These are phyloP conservation scores for Spinus pinus DNA, from an alignment of 2,797 vertebrate genomes.

Conservation along the genomic window DNA sequence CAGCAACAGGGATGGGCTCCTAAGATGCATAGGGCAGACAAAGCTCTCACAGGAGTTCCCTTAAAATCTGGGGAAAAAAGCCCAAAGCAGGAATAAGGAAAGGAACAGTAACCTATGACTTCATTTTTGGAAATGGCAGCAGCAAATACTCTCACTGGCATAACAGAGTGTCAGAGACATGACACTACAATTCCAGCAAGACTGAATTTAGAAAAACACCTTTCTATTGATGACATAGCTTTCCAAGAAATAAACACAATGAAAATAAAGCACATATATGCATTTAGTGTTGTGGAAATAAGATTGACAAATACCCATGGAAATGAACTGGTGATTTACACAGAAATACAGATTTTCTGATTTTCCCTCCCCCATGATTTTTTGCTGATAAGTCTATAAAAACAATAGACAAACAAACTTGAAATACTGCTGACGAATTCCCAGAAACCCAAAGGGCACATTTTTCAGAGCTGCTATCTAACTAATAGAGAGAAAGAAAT, in stretches of 20 bases:
- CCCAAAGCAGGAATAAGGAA: background rate
- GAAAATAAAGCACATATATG: background rate
- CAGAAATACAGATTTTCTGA: background rate
- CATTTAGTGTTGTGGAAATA: background rate
- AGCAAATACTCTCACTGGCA: background rate
- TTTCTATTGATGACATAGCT: background rate
- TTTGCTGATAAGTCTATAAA: constrained; percentile 19
- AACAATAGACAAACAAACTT: background rate
- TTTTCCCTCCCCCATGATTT: background rate
- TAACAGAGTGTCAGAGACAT: background rate
- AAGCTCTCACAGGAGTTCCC: background rate
- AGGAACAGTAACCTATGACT: background rate
- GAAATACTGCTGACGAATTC: background rate
- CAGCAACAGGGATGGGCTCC: background rate
- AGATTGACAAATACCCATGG: background rate
- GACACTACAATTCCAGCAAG: background rate
- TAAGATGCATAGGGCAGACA: background rate
- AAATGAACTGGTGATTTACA: constrained; percentile 18
- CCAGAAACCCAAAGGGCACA: background rate
- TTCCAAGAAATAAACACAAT: background rate
- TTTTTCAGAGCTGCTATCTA: background rate
- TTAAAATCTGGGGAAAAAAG: background rate
- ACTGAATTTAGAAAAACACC: background rate
- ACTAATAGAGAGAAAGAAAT: background rate
- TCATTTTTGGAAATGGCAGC: background rate